Evolutionary conservation across 92 coral and sea anemone species (phyloP).

Genomic region (Parazoanthus swiftii): DNA sequence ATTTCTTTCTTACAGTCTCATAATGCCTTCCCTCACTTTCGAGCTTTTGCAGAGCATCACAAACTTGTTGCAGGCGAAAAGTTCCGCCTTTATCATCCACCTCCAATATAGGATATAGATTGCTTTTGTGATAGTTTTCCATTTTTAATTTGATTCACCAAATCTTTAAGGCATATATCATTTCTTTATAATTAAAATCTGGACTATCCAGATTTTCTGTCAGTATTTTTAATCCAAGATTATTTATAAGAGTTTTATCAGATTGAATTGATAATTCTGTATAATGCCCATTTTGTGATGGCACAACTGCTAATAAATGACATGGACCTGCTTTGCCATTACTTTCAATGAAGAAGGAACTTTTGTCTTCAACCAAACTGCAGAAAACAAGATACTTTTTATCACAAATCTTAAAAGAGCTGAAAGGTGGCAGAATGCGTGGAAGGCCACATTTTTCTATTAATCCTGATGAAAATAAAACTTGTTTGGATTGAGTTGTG

Average conservation of each 20-base stretch:
- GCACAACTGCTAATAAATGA: not conserved
- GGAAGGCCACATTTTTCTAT: not conserved
- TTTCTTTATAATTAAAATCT: not conserved
- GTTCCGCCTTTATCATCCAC: not conserved
- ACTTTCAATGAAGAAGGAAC: not conserved
- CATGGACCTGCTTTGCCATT: no score
- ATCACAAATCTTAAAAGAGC: not conserved
- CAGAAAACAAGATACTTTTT: not conserved
- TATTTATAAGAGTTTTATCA: not conserved
- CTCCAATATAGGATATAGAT: not conserved
- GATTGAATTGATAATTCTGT: not conserved
- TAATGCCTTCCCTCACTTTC: not conserved
- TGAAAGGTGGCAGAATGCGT: not conserved
- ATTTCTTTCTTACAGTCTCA: not conserved
- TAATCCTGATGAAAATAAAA: not conserved
- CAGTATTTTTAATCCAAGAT: not conserved
- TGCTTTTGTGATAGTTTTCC: not conserved
- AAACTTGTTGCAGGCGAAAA: constrained; percentile 5
- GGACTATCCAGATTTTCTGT: not conserved
- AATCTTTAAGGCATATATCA: constrained; percentile 1
- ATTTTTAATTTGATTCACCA: not conserved
- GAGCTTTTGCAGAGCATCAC: not conserved
- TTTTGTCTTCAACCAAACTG: not conserved
- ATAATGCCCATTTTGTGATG: not conserved
- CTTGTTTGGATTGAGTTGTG: not conserved